Evolutionary conservation across 64 coral and sea anemone species (phyloP).

Genomic region (Pachyseris speciosa): DNA sequence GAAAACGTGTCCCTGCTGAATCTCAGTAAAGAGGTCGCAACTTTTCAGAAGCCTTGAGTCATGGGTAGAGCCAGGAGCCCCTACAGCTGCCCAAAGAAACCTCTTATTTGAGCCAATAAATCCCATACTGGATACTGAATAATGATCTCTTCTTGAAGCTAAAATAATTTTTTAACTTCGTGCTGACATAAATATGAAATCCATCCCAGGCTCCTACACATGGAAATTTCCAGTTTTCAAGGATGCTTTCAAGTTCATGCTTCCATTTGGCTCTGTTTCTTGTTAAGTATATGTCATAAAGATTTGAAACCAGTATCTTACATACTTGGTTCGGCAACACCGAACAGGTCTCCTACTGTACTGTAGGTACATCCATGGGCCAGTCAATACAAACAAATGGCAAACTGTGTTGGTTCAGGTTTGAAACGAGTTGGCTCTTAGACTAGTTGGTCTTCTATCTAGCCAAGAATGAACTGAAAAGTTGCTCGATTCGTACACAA

Average conservation of each 20-base stretch:
- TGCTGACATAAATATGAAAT: constrained; percentile 67
- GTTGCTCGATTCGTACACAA: constrained; percentile 66
- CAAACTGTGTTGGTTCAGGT: constrained; percentile 42
- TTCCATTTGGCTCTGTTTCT: constrained; percentile 54
- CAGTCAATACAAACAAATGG: constrained; percentile 52
- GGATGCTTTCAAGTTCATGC: constrained; percentile 43
- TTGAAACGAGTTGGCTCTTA: constrained; percentile 58
- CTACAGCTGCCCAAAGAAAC: constrained; percentile 73
- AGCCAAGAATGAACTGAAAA: constrained; percentile 51
- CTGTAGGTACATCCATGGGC: constrained; percentile 55
- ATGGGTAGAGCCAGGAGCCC: constrained; percentile 61
- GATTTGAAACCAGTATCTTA: constrained; percentile 47
- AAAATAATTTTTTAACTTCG: constrained; percentile 68
- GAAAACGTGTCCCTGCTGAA: constrained; percentile 51
- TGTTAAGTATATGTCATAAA: constrained; percentile 60
- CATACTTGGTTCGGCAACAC: constrained; percentile 50
- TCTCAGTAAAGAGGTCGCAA: constrained; percentile 54
- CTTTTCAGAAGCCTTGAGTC: constrained; percentile 56
- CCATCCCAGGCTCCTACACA: constrained; percentile 62
- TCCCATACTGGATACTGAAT: constrained; percentile 62
- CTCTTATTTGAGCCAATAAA: constrained; percentile 54
- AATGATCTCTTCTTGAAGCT: constrained; percentile 78
- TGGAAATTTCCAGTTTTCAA: constrained; percentile 71
- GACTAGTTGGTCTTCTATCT: constrained; percentile 27
- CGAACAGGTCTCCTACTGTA: constrained; percentile 58